Evolutionary conservation across 2,888 invertebrate genomes (phyloP).

Genomic region (Caradrina clavipalpis): DNA sequence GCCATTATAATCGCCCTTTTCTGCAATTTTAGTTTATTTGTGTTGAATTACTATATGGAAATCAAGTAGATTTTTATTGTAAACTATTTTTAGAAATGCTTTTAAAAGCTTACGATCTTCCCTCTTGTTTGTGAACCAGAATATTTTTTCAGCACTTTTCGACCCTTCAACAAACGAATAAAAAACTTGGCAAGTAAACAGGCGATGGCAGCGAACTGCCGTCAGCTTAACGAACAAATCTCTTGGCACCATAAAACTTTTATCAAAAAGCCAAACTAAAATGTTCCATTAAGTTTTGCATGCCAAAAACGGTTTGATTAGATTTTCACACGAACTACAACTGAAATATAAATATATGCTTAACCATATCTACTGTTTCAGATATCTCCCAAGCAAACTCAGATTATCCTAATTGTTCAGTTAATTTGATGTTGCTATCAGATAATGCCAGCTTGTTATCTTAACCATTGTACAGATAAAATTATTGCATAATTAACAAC

Average conservation of each 20-base stretch:
- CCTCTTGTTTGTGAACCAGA: neutral
- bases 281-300: constrained; percentile 2
- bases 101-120: neutral
- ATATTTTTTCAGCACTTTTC: neutral
- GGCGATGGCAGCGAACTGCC: constrained; percentile 6
- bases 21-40: constrained; percentile 22
- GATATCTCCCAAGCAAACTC: constrained; percentile 26
- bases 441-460: neutral
- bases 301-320: constrained; percentile 23
- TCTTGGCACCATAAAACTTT: constrained; percentile 16
- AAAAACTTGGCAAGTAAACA: constrained; percentile 17
- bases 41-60: neutral
- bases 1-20: constrained; percentile 45
- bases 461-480: neutral
- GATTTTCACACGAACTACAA: constrained; percentile 1
- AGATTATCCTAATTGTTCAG: constrained; percentile 2
- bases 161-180: neutral
- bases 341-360: constrained; percentile 8
- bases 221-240: constrained; percentile 7
- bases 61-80: neutral
- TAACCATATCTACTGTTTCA: neutral
- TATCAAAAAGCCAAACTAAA: constrained; percentile 13
- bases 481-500: neutral
- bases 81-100: neutral
- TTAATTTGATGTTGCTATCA: constrained; percentile 13